Evolutionary conservation across 2,113 vertebrate genomes (phyloP).

Genomic region (Larimichthys polyactis): DNA sequence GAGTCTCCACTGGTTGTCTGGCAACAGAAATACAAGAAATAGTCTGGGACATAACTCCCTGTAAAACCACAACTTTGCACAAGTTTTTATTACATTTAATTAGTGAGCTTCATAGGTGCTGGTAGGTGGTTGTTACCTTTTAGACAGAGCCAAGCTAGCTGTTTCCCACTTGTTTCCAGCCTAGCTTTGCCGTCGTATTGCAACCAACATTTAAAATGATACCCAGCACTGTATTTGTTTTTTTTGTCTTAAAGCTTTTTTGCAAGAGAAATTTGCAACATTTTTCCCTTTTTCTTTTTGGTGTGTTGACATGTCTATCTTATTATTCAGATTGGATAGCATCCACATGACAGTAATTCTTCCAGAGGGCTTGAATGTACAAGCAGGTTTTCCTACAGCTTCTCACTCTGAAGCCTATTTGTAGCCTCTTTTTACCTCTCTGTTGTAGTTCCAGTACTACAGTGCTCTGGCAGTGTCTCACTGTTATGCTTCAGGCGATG

Average conservation of each 20-base stretch:
- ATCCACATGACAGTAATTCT: not conserved
- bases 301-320: not conserved
- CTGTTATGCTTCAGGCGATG: conserved; percentile 28
- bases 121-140: not conserved
- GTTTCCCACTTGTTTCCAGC: not conserved
- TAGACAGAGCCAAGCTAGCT: not conserved
- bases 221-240: not conserved
- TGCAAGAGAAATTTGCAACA: not conserved
- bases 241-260: not conserved
- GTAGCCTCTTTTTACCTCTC: not conserved
- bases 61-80: not conserved
- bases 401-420: not conserved
- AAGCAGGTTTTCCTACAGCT: not conserved
- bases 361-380: not conserved
- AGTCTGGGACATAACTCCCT: too few relatives aligned
- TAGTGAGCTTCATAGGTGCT: not conserved
- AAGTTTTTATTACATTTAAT: not conserved
- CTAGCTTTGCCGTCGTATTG: too few relatives aligned
- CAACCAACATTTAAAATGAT: not conserved
- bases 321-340: not conserved
- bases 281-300: not conserved
- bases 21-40: not conserved
- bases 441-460: conserved; percentile 20
- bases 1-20: not conserved
- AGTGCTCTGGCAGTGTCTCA: not conserved